phyloP scores from a whole-genome alignment of 2,797 vertebrate genomes.

The Pogoniulus pusillus region DNA sequence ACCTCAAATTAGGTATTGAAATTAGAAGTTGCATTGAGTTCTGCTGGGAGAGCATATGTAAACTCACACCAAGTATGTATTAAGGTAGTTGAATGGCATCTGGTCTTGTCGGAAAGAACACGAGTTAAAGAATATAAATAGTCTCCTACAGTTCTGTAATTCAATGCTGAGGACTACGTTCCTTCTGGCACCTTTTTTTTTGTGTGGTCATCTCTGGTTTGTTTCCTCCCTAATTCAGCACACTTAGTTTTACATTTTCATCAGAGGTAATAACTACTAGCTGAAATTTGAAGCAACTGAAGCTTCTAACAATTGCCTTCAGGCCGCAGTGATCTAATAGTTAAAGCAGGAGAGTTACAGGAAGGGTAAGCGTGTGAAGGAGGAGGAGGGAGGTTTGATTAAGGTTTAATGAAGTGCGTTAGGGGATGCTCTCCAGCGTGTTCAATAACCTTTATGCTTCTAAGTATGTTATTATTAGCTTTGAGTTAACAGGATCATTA shows the following conservation, averaged over 20 bases:
- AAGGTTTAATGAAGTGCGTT: not conserved
- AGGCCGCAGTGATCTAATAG: not conserved
- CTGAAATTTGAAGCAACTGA: not conserved
- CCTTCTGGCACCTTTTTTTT: not conserved
- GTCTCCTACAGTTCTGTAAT: not conserved
- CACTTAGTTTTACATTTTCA: not conserved
- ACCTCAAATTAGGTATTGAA: not conserved
- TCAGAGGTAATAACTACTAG: not conserved
- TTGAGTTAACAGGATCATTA: not conserved
- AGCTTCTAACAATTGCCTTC: not conserved
- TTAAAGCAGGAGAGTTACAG: not conserved
- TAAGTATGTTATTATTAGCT: not conserved
- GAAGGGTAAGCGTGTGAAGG: not conserved
- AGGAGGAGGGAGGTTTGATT: not conserved
- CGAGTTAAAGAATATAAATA: not conserved
- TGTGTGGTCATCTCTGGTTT: not conserved
- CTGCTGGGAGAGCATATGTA: not conserved
- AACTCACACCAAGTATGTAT: fast-evolving
- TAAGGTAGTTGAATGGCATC: not conserved
- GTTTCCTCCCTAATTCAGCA: not conserved
- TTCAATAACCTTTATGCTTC: not conserved
- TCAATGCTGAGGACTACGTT: not conserved
- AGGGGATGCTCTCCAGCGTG: not conserved
- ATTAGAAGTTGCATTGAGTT: not conserved
- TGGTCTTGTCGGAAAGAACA: not conserved